Conservation (phyloP, 2,888 invertebrate genomes). For the Phortica okadai region DNA sequence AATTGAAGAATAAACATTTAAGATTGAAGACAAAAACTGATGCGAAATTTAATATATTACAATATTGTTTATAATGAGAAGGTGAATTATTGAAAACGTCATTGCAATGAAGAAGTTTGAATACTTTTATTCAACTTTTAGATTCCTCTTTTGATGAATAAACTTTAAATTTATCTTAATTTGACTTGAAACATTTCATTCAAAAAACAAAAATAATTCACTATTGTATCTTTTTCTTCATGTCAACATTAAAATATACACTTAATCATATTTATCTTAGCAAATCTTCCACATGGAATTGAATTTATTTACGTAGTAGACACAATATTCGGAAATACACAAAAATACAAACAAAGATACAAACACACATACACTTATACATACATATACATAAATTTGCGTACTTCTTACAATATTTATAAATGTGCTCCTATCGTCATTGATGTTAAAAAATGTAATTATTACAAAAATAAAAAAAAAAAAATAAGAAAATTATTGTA, state of each 20-base stretch:
- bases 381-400: conserved; percentile 38
- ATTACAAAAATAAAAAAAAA: neutral
- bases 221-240: neutral
- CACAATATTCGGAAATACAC: no score
- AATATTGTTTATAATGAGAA: no score
- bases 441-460: conserved; percentile 64
- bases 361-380: conserved; percentile 37
- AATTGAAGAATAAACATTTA: no score
- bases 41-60: no score
- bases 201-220: neutral
- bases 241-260: neutral
- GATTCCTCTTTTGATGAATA: no score
- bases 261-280: neutral
- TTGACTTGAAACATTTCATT: neutral
- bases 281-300: conserved; percentile 18
- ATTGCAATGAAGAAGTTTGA: no score
- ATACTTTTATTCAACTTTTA: no score
- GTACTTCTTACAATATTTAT: conserved; percentile 32
- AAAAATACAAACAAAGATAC: conserved; percentile 33
- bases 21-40: no score
- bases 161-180: no score
- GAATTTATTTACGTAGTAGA: conserved; percentile 22
- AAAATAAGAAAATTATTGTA: neutral
- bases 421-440: conserved; percentile 57
- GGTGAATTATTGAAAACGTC: no score